Conservation (phyloP, 1,140 invertebrate species). For the Neoseiulus cucumeris region DNA sequence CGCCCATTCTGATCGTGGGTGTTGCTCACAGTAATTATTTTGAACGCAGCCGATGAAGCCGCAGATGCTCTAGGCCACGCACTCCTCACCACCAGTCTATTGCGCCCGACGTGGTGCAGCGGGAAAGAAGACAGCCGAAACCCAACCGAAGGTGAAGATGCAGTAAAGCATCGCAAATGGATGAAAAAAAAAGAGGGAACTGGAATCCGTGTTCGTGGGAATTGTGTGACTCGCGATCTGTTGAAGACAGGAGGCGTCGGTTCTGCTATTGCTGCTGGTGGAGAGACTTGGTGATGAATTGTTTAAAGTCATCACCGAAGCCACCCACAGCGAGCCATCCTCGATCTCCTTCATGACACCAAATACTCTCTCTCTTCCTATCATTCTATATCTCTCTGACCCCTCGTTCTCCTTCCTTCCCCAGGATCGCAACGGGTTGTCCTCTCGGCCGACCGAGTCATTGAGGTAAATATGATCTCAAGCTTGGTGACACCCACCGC, state of each 20-base stretch:
- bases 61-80: too few relatives aligned
- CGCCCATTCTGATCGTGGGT: too few relatives aligned
- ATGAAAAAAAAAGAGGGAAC: too few relatives aligned
- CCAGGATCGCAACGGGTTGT: not conserved
- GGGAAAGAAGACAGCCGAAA: too few relatives aligned
- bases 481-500: not conserved
- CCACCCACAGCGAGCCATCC: not conserved
- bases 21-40: too few relatives aligned
- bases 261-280: too few relatives aligned
- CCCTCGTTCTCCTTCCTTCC: not conserved
- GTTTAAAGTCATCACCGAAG: constrained; percentile 9
- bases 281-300: not conserved
- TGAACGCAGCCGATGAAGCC: too few relatives aligned
- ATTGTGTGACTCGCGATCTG: not conserved
- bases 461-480: constrained; percentile 10
- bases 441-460: not conserved
- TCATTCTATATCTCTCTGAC: not conserved
- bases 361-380: not conserved
- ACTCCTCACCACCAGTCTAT: too few relatives aligned
- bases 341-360: not conserved
- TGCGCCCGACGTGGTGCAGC: too few relatives aligned
- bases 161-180: too few relatives aligned
- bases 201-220: too few relatives aligned
- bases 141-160: too few relatives aligned
- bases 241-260: constrained; percentile 4